Conservation (phyloP, 1,140 invertebrate species). For the Cydia splendana region DNA sequence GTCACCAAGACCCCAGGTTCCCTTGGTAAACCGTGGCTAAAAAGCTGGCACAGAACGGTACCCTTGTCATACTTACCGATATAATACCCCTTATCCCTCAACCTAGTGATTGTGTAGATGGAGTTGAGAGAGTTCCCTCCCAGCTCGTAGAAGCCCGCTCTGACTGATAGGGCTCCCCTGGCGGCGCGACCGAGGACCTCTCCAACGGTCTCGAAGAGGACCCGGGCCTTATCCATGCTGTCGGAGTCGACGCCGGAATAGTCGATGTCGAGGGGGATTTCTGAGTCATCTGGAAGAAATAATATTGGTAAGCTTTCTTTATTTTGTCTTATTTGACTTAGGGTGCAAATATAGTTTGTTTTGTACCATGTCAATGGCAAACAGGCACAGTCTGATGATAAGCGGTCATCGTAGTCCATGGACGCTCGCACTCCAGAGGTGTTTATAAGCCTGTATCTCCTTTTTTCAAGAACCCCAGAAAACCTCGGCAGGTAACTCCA, state of each 20-base stretch:
- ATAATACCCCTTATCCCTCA: constrained; percentile 88
- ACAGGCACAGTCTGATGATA: too few relatives aligned
- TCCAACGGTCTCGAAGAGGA: constrained; percentile 86
- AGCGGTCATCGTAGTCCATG: too few relatives aligned
- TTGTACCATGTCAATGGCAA: neutral
- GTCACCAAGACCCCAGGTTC: neutral
- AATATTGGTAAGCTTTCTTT: constrained; percentile 22
- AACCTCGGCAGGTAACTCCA: too few relatives aligned
- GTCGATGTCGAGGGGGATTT: constrained; percentile 79
- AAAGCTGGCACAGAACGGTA: neutral
- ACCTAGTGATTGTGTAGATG: constrained; percentile 87
- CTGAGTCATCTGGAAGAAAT: constrained; percentile 72
- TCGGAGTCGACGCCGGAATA: constrained; percentile 82
- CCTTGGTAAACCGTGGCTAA: neutral
- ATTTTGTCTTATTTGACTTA: constrained; percentile 31
- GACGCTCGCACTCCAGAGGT: too few relatives aligned
- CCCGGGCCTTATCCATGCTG: constrained; percentile 82
- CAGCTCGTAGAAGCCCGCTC: constrained; percentile 90
- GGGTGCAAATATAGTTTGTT: neutral
- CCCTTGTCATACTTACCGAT: constrained; percentile 81
- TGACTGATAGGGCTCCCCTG: constrained; percentile 80
- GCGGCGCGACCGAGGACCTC: constrained; percentile 83
- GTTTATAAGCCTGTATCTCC: too few relatives aligned
- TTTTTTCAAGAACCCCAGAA: too few relatives aligned
- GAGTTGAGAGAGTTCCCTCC: constrained; percentile 94